A percentile compares a stretch with the other conserved stretches of the same genome.
Evolutionary conservation across 2,113 vertebrate species (phyloP).

Genomic region (Arenaria interpres): DNA sequence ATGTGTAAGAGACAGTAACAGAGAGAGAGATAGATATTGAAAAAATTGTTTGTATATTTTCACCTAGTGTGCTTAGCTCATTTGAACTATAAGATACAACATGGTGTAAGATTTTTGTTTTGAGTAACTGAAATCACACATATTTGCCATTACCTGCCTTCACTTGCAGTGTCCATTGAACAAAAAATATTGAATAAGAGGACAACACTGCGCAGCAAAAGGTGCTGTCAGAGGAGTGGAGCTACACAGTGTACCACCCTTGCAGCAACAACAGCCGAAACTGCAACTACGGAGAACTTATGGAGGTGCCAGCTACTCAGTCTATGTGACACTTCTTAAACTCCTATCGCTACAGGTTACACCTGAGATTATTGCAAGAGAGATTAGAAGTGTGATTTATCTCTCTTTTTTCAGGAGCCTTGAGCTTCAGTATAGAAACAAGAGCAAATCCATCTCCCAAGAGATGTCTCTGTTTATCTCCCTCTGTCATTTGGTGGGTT

Average conservation of each 20-base stretch:
- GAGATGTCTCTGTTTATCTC: not conserved
- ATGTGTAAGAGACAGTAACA: constrained; percentile 39
- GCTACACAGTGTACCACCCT: not conserved
- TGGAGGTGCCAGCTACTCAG: not conserved
- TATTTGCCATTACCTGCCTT: constrained; percentile 4
- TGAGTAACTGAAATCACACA: constrained; percentile 42
- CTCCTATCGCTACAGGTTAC: not conserved
- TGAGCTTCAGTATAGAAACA: not conserved
- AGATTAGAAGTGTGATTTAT: not conserved
- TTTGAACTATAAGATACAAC: constrained; percentile 62
- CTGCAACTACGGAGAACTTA: not conserved
- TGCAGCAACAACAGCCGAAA: not conserved
- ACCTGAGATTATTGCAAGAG: not conserved
- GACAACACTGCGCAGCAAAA: not conserved
- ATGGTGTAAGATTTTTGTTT: not conserved
- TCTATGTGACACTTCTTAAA: not conserved
- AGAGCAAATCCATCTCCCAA: not conserved
- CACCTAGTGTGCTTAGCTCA: constrained; percentile 42
- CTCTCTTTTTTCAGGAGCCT: not conserved
- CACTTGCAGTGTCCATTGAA: not conserved
- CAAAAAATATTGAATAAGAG: not conserved
- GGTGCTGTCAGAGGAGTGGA: not conserved
- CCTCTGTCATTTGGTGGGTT: not conserved
- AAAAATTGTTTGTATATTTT: constrained; percentile 49
- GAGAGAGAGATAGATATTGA: not conserved